Evolutionary conservation across 2,113 vertebrate genomes (phyloP).

Genomic region (Etia nguti): DNA sequence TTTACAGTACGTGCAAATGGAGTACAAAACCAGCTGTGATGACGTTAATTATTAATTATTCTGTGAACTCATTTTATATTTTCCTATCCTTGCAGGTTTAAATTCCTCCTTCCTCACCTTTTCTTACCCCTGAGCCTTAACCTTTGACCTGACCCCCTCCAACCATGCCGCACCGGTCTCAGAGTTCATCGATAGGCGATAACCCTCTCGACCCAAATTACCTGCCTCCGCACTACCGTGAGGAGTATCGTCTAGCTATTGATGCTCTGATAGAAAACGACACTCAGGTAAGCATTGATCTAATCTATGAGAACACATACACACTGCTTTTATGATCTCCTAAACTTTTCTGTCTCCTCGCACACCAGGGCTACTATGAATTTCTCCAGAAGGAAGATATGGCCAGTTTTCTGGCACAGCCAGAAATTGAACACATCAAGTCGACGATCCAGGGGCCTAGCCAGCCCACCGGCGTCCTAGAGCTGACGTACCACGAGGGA

Average conservation of each 20-base stretch:
- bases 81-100: conserved; percentile 1
- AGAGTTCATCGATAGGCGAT: conserved; percentile 89
- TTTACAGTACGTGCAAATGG: not conserved
- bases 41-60: not conserved
- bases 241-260: conserved; percentile 93
- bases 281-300: conserved; percentile 59
- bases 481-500: conserved; percentile 62
- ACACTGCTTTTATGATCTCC: not conserved
- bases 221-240: conserved; percentile 90
- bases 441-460: conserved; percentile 78
- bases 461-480: conserved; percentile 53
- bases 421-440: conserved; percentile 86
- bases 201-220: conserved; percentile 91
- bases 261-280: conserved; percentile 88
- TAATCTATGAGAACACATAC: not conserved
- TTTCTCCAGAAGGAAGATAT: conserved; percentile 80
- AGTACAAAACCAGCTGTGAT: not conserved
- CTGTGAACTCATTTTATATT: not conserved
- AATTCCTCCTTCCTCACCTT: not conserved
- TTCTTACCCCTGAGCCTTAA: not conserved
- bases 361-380: conserved; percentile 79
- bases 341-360: not conserved
- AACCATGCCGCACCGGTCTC: conserved; percentile 92
- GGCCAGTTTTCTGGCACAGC: conserved; percentile 80
- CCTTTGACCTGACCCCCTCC: conserved; percentile 11